These are phyloP conservation scores for Helostoma temminkii DNA, from an alignment of 2,797 vertebrate genomes.

Conservation along the genomic window DNA sequence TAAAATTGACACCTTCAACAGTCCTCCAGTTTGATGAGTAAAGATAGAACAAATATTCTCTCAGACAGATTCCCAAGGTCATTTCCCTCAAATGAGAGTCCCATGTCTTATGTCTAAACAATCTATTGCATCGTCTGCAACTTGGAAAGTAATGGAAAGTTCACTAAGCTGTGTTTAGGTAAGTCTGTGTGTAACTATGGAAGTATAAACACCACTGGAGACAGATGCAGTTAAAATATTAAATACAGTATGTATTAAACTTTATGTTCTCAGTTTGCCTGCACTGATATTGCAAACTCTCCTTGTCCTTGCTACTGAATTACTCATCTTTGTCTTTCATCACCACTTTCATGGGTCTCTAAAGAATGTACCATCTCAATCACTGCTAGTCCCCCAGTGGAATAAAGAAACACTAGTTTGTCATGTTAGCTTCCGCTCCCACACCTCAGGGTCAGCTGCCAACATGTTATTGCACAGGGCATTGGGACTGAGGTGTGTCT, in stretches of 20 bases:
- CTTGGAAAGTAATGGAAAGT: slow-evolving; percentile 35
- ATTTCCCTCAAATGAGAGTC: slow-evolving; percentile 11
- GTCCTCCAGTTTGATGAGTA: too few relatives aligned
- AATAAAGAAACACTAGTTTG: slow-evolving; percentile 67
- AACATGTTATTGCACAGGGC: slow-evolving; percentile 77
- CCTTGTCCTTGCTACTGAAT: slow-evolving; percentile 41
- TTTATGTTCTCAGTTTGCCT: slow-evolving; percentile 54
- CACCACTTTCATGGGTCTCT: slow-evolving; percentile 28
- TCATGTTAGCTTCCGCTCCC: slow-evolving; percentile 59
- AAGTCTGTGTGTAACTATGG: slow-evolving; percentile 16
- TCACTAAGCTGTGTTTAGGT: slow-evolving; percentile 17
- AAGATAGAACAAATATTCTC: slow-evolving; percentile 6
- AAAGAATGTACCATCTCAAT: slow-evolving; percentile 49
- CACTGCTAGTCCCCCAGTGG: slow-evolving; percentile 28
- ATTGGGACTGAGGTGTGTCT: slow-evolving; percentile 69
- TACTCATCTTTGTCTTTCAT: slow-evolving; percentile 36
- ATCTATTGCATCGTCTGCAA: slow-evolving; percentile 23
- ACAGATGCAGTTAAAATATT: slow-evolving; percentile 50
- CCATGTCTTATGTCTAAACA: slow-evolving; percentile 12
- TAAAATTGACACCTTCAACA: background rate
- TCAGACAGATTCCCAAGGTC: background rate
- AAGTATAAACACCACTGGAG: slow-evolving; percentile 27
- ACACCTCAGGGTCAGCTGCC: slow-evolving; percentile 67
- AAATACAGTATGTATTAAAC: slow-evolving; percentile 38
- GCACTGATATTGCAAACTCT: slow-evolving; percentile 44